Conservation (phyloP, 2,797 vertebrate species). For the Alca torda region DNA sequence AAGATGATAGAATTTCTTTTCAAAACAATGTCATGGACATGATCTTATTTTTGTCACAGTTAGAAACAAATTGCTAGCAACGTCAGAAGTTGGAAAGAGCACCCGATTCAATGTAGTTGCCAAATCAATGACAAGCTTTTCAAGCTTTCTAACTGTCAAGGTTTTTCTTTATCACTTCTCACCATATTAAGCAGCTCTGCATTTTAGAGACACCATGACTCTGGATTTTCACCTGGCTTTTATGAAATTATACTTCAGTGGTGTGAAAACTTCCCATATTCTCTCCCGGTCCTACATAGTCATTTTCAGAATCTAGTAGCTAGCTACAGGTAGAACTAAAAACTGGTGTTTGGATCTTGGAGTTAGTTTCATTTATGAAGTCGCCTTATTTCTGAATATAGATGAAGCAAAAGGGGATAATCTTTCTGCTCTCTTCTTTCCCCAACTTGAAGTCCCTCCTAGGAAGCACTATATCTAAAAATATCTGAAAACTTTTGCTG, state of each 20-base stretch:
- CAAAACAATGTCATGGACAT: background rate
- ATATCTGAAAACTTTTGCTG: background rate
- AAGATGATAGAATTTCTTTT: background rate
- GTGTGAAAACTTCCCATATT: background rate
- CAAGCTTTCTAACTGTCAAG: background rate
- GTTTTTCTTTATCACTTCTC: background rate
- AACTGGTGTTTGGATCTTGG: background rate
- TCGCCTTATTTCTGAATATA: background rate
- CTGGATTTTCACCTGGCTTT: background rate
- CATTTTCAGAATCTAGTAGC: accelerated
- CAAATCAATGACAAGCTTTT: background rate
- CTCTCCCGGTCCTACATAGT: background rate
- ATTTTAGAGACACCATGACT: background rate
- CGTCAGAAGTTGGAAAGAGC: background rate
- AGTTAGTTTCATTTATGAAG: background rate
- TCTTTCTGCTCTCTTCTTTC: background rate
- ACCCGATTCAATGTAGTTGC: background rate
- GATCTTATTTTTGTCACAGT: background rate
- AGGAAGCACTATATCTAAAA: background rate
- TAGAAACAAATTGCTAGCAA: background rate
- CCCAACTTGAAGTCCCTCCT: background rate
- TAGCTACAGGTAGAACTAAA: background rate
- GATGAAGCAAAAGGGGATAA: background rate
- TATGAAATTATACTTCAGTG: background rate
- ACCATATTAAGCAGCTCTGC: background rate